Evolutionary conservation across 2,113 vertebrate species (phyloP).

Genomic region (Labeo rohita): DNA sequence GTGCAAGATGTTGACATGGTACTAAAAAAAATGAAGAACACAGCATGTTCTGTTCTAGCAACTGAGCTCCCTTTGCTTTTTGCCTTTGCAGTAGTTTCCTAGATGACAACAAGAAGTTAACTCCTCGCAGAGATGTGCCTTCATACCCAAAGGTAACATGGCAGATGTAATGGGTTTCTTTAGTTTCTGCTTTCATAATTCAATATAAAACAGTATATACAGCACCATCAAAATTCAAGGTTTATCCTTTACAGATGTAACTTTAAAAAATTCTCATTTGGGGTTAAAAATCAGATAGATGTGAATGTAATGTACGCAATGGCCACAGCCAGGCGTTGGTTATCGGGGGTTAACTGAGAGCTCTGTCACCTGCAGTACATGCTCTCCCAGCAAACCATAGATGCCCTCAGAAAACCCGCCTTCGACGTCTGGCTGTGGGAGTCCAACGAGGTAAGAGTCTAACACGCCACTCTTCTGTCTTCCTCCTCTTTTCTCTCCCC

Average conservation of each 20-base stretch:
- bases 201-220: background rate
- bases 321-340: constrained; percentile 55
- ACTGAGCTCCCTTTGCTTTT: constrained; percentile 32
- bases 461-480: constrained; percentile 50
- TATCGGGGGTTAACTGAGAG: constrained; percentile 64
- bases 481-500: constrained; percentile 41
- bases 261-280: background rate
- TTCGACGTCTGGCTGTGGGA: constrained; percentile 74
- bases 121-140: constrained; percentile 81
- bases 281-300: background rate
- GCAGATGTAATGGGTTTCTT: background rate
- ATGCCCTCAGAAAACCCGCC: constrained; percentile 70
- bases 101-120: constrained; percentile 83
- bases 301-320: constrained; percentile 6
- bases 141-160: constrained; percentile 86
- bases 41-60: background rate
- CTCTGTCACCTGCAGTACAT: constrained; percentile 73
- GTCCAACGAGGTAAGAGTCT: constrained; percentile 69
- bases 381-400: constrained; percentile 71
- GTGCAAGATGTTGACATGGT: background rate
- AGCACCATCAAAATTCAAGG: background rate
- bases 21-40: background rate
- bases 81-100: constrained; percentile 79
- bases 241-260: too few species aligned
- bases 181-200: background rate